Conservation (phyloP, 1,140 invertebrate genomes). For the Drosophila leontia region DNA sequence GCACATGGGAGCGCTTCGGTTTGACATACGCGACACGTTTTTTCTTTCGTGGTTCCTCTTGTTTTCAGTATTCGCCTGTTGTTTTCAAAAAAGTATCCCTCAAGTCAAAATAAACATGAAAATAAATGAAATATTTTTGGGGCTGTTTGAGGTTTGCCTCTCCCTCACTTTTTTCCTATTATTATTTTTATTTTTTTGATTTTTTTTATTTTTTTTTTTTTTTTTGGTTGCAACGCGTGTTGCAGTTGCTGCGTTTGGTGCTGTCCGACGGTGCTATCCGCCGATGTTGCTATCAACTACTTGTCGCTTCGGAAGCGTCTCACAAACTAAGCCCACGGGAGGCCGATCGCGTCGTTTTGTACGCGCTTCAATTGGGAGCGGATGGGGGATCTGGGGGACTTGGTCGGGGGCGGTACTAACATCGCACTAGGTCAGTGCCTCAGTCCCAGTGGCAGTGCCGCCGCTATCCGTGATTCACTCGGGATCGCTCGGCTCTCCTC, state of each 20-base stretch:
- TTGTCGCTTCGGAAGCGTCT: constrained; percentile 77
- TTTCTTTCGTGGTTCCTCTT: constrained; percentile 23
- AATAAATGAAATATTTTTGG: constrained; percentile 46
- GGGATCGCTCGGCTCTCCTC: constrained; percentile 59
- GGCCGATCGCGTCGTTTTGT: constrained; percentile 78
- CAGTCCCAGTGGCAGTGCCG: constrained; percentile 9
- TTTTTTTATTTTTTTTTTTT: constrained; percentile 7
- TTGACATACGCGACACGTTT: constrained; percentile 59
- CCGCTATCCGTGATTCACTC: constrained; percentile 34
- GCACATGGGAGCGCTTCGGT: constrained; percentile 34
- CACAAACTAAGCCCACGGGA: constrained; percentile 81
- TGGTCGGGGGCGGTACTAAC: constrained; percentile 26
- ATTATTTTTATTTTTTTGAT: constrained; percentile 3
- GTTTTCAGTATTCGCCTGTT: constrained; percentile 8
- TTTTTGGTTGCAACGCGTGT: constrained; percentile 32
- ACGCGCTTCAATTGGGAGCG: constrained; percentile 27
- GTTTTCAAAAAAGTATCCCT: constrained; percentile 32
- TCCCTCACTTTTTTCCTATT: constrained; percentile 20
- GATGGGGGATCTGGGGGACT: background rate
- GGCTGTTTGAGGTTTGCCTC: constrained; percentile 1
- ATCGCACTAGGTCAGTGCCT: constrained; percentile 38
- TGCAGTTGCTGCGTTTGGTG: constrained; percentile 35
- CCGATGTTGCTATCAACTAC: constrained; percentile 70
- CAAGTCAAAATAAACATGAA: constrained; percentile 57
- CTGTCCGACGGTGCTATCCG: constrained; percentile 25